phyloP scores from a whole-genome alignment of 2,113 vertebrate species.

The Leuciscus idus region DNA sequence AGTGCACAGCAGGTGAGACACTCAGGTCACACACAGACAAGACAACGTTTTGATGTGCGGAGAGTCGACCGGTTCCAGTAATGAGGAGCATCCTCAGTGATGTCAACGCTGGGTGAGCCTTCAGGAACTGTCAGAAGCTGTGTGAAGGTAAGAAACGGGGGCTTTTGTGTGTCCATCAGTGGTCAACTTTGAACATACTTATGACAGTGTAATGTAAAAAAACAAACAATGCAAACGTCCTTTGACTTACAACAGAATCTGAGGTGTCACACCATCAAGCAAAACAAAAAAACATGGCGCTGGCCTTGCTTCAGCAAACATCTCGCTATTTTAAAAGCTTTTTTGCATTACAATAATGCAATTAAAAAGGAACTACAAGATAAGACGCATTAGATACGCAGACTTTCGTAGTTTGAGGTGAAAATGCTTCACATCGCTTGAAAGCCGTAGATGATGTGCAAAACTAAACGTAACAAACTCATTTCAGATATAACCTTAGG shows the following conservation, averaged over 20 bases:
- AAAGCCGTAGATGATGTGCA: neutral
- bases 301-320: neutral
- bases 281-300: neutral
- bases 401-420: neutral
- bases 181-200: neutral
- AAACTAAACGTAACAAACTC: neutral
- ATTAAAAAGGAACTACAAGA: neutral
- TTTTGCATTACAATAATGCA: neutral
- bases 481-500: neutral
- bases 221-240: neutral
- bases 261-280: neutral
- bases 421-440: neutral
- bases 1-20: conserved; percentile 35
- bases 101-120: neutral
- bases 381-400: neutral
- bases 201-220: neutral
- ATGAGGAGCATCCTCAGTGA: neutral
- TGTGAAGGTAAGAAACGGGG: conserved; percentile 35
- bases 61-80: conserved; percentile 2
- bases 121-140: neutral
- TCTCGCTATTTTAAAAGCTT: neutral
- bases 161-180: neutral
- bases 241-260: neutral
- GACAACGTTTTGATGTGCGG: neutral
- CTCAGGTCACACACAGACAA: conserved; percentile 21